Conservation (phyloP, 2,888 invertebrate genomes). For the Galerucella pusilla region DNA sequence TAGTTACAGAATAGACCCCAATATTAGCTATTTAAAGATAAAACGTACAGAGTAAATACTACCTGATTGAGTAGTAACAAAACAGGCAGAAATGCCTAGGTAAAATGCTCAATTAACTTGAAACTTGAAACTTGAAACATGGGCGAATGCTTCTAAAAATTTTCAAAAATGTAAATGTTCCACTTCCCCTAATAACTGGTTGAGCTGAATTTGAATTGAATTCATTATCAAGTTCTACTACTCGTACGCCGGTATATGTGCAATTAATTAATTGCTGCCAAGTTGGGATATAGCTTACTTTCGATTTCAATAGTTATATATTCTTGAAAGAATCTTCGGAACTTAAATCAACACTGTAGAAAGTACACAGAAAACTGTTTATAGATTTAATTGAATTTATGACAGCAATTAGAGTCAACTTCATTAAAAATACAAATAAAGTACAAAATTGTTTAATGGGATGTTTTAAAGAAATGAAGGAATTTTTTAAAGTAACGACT, state of each 20-base stretch:
- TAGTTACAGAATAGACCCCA: too few relatives aligned
- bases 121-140: too few relatives aligned
- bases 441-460: not conserved
- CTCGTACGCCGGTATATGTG: not conserved
- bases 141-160: too few relatives aligned
- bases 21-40: too few relatives aligned
- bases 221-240: not conserved
- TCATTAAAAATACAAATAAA: slow-evolving; percentile 8
- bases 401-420: not conserved
- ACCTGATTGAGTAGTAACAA: too few relatives aligned
- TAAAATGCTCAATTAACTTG: too few relatives aligned
- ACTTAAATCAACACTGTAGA: slow-evolving; percentile 6
- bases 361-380: slow-evolving; percentile 2
- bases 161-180: too few relatives aligned
- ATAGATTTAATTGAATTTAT: slow-evolving; percentile 4
- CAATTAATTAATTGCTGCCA: not conserved
- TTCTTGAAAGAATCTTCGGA: not conserved
- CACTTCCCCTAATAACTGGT: too few relatives aligned
- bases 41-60: too few relatives aligned
- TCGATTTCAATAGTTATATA: not conserved
- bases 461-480: not conserved
- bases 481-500: not conserved
- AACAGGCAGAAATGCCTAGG: too few relatives aligned
- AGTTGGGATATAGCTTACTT: not conserved
- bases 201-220: too few relatives aligned